Evolutionary conservation across 2,797 vertebrate species (phyloP), one percentile per base, ranked within the genome.

Genomic region (Enteromius paludinosus): DNA sequence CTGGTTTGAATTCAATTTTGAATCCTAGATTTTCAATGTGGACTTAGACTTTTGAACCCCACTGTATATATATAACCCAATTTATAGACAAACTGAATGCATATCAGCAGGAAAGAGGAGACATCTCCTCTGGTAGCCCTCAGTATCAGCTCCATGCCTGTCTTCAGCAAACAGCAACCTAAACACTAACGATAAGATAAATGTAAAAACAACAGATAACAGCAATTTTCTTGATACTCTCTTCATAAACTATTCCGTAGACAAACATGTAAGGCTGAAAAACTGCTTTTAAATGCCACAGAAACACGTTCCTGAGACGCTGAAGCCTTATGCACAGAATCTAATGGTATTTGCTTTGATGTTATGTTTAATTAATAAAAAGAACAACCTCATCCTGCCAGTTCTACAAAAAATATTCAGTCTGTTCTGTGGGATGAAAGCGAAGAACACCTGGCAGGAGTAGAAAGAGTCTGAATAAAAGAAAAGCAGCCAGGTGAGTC

Each of bases 131-230:
- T 77, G 25, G 23, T 30, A 23, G 43, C 11, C 68, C 41, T 47
- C 17, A 10, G 28, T 72, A 62, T 72, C 43, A 73, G 30, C n/a
- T 65, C 30, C 20, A n/a, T 56, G 33, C 7, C n/a, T 2, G 23
- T 79, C 49, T 59, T 28, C 35, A 52, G 56, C 66, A 80, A 80
- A 80, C 41, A 33, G 28, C 41, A 72, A 25, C 52, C 59, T 62
- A 4, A 72, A 23, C 54, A 35, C 28, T 61, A 81, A 62, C 49
- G 56, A 49, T 62, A 81, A 72, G 54, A 47, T 80, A 70, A 47
- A 12, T 0, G n/a, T n/a, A 81, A 81, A 64, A 35, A 38, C 54
- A 61, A 62, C 4, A 47, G 66, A 79, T 59, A 70, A 61, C 25
- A 43, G 35, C 9, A 17, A 30, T 59, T 33, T 59, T 47, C 25